These are phyloP conservation scores for Liasis olivaceus DNA, from an alignment of 2,797 vertebrate species.

Conservation along the genomic window DNA sequence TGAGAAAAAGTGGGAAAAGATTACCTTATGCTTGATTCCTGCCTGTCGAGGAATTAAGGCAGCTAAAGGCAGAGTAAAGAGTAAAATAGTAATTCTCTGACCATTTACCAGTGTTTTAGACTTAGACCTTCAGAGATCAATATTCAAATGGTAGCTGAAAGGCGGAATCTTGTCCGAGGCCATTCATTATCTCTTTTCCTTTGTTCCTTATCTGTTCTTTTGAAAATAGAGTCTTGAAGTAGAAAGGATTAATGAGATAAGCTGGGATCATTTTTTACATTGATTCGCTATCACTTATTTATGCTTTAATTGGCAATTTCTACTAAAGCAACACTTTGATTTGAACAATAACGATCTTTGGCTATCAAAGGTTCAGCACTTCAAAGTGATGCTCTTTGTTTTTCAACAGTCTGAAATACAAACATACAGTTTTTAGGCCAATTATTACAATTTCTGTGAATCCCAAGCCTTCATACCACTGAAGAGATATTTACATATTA, in stretches of 20 bases:
- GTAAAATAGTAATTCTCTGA: background rate
- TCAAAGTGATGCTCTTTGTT: background rate
- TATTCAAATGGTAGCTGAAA: background rate
- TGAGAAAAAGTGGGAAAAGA: background rate
- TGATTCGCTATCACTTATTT: background rate
- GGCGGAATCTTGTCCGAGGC: conserved; percentile 12
- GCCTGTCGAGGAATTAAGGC: background rate
- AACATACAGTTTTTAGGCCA: background rate
- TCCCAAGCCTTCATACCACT: background rate
- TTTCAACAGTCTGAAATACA: background rate
- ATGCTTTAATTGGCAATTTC: background rate
- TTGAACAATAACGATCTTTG: background rate
- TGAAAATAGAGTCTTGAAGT: background rate
- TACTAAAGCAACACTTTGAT: background rate
- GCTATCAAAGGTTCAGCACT: background rate
- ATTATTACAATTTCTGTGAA: background rate
- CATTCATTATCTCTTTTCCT: conserved; percentile 1
- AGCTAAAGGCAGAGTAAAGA: background rate
- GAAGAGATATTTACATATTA: background rate
- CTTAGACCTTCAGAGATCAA: background rate
- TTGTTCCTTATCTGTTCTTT: conserved; percentile 1
- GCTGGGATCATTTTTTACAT: background rate
- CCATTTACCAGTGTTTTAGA: background rate
- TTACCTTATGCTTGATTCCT: background rate
- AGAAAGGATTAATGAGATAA: conserved; percentile 20